A percentile compares a stretch with the other conserved stretches of the same genome.
Evolutionary conservation across 2,797 vertebrate species (phyloP).

Genomic region (Chrosomus eos): DNA sequence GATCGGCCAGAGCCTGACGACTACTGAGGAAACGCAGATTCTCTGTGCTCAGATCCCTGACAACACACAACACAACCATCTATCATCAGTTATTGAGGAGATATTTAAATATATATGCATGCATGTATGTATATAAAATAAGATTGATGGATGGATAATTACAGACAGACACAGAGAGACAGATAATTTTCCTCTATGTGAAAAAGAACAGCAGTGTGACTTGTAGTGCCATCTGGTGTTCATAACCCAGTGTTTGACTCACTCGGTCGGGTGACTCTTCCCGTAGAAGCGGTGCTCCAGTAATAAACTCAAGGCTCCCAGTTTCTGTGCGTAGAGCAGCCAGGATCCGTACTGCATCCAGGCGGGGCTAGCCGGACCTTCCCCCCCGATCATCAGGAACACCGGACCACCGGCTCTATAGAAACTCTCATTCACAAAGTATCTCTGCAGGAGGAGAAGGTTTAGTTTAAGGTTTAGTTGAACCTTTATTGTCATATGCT

Average conservation of each 20-base stretch:
- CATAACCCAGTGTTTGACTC: conserved; percentile 11
- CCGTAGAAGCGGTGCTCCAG: conserved; percentile 80
- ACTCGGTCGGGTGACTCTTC: conserved; percentile 73
- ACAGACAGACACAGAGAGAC: neutral
- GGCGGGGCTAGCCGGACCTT: conserved; percentile 68
- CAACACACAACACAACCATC: neutral
- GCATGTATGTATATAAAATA: neutral
- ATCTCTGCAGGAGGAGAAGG: conserved; percentile 66
- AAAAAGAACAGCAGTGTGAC: neutral
- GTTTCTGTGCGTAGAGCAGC: conserved; percentile 72
- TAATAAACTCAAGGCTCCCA: conserved; percentile 73
- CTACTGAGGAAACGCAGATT: conserved; percentile 74
- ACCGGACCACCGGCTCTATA: conserved; percentile 67
- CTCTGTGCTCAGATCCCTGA: conserved; percentile 72
- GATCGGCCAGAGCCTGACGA: conserved; percentile 73
- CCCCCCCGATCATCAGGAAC: conserved; percentile 79
- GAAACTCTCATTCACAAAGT: conserved; percentile 74
- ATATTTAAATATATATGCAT: neutral
- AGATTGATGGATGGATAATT: no score
- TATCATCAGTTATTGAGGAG: no score
- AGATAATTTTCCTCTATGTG: neutral
- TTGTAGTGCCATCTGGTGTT: conserved; percentile 64
- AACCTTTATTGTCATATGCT: neutral
- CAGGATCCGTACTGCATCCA: conserved; percentile 72
- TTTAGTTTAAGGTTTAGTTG: neutral